Evolutionary conservation across 2,113 vertebrate genomes (phyloP), one percentile per base, ranked within the genome.

Genomic region (Manacus vitellinus): DNA sequence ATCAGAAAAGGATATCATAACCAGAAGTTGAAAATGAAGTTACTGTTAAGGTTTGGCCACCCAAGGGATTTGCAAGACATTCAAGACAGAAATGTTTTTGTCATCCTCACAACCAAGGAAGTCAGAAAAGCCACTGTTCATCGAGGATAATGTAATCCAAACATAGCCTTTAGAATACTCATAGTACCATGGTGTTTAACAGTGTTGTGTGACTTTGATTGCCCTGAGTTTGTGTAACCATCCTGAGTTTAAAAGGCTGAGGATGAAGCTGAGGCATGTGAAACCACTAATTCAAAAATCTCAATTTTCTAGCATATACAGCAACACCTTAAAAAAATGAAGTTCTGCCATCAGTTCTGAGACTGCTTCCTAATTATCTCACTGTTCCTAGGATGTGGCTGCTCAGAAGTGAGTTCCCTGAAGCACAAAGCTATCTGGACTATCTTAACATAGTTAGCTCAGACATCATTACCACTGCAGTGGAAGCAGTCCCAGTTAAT

Each of bases 401-500:
- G 66, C 65, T 78, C 61, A 91, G 56, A 74, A 94, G 58, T 85
- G 65, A 89, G 76, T 33, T 95, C 93, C 74, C 95, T 59, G 54
- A 92, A 95, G 94, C 84, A 88, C 54, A 89, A 47, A 76, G 70
- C 81, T 95, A 91, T 81, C 66, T 85, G 24, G 18, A 78, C 84
- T 72, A 89, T 72, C 93, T 94, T 91, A 94, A 95, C 77, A 49
- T 85, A 91, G 91, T 91, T 92, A 96, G 81, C 58, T 93, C 87
- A 93, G 93, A 87, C 89, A 94, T 95, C 86, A 87, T 96, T 95
- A 91, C 56, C 31, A 75, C 76, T 94, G 73, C 70, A 79, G 89
- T 82, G 49, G 62, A 92, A 76, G 73, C 47, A 89, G 58, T 49
- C 28, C 0, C 10, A 94, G 87, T 35, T 95, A 94, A 89, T 96